Evolutionary conservation across 2,797 vertebrate genomes (phyloP), one percentile per base, ranked within the genome.

Genomic region (Leptoclinus maculatus): DNA sequence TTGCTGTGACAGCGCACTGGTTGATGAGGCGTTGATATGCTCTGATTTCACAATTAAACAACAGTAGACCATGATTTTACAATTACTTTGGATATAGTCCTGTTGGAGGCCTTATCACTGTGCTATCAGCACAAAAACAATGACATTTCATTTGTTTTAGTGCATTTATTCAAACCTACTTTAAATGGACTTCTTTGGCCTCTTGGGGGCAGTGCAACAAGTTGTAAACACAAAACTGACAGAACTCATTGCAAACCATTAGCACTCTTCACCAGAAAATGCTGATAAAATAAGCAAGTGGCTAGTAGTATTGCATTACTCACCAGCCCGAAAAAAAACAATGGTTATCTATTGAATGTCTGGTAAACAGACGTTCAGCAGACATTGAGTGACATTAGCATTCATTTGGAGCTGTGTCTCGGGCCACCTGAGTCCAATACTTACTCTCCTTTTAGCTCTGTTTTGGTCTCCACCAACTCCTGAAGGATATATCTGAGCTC

Each of bases 31-130:
- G 58, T 0, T 34, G 1, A 5, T 8, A 29, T 29, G 27, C 19
- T 54, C 21, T 38, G 34, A 66, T 66, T 74, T 65, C 27, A 64
- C 25, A 67, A 47, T 21, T 57, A 41, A 39, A 39, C 10, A 78
- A 36, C 34, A 62, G 29, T 2, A 34, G 21, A 54, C 12, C n/a
- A 54, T 32, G 2, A 13, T 25, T 25, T 47, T 19, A 29, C 14
- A 47, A 21, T 32, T 25, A 65, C 8, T 64, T 23, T 29, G 25
- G 43, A 45, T 6, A 8, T 0, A 63, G 10, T 43, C 27, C 14
- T 56, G 0, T 17, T 43, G 41, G 43, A 45, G 27, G n/a, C 3
- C 7, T 25, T 21, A 58, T 65, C 5, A 19, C 21, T 9, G 25
- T 54, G 38, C 32, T 3, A 56, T 21, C 47, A 27, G 43, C 6